Conservation (phyloP, 2,888 invertebrate genomes). For the Cephus nigrinus region DNA sequence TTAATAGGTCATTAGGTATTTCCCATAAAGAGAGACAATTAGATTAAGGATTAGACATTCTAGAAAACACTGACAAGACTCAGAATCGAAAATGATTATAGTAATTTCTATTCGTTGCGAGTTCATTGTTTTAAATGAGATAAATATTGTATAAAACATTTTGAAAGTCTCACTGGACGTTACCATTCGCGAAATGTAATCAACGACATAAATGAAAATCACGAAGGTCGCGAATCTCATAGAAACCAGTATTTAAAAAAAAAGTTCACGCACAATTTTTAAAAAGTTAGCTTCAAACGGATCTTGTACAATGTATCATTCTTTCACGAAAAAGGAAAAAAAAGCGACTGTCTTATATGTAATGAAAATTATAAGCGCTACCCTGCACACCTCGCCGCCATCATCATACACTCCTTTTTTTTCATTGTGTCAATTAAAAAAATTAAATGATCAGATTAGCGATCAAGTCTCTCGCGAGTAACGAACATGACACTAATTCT, state of each 20-base stretch:
- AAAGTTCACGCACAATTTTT: background rate
- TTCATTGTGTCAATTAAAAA: background rate
- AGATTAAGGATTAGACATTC: background rate
- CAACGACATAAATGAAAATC: background rate
- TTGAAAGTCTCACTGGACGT: background rate
- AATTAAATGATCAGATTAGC: background rate
- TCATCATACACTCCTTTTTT: background rate
- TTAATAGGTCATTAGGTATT: constrained; percentile 33
- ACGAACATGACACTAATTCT: constrained; percentile 31
- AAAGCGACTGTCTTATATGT: background rate
- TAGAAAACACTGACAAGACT: constrained; percentile 32
- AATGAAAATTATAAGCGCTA: background rate
- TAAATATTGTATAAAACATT: constrained; percentile 9
- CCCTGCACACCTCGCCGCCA: background rate
- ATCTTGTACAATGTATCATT: too few species aligned
- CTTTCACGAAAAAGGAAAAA: too few species aligned
- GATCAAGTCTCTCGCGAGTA: constrained; percentile 11
- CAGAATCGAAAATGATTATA: constrained; percentile 31
- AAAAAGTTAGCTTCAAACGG: too few species aligned
- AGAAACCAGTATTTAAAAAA: background rate
- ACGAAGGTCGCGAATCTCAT: background rate
- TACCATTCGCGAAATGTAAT: background rate
- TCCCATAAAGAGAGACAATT: constrained; percentile 26
- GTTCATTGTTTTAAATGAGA: constrained; percentile 1
- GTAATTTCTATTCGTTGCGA: background rate